Conservation (phyloP, 1,140 invertebrate species). For the Odontomachus brunneus region DNA sequence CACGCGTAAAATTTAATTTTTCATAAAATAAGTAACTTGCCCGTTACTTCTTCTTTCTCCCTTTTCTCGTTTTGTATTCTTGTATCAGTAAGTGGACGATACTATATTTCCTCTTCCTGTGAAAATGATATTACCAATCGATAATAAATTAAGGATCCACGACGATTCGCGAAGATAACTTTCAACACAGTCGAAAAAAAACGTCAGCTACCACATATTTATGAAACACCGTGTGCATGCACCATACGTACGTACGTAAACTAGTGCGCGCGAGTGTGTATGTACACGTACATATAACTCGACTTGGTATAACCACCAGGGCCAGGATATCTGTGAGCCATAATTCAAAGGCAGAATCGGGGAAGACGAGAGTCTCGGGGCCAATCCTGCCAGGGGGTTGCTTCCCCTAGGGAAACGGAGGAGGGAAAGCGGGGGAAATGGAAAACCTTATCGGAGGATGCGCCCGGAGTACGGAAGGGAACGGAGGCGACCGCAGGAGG, state of each 20-base stretch:
- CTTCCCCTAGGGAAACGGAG: conserved; percentile 30
- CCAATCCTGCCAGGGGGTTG: conserved; percentile 54
- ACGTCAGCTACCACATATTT: conserved; percentile 31
- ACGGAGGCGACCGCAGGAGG: conserved; percentile 42
- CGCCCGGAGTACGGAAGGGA: conserved; percentile 52
- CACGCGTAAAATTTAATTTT: no score
- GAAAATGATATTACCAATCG: neutral
- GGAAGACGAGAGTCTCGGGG: conserved; percentile 66
- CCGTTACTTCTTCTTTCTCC: no score
- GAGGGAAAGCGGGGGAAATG: conserved; percentile 67
- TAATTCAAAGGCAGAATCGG: conserved; percentile 70
- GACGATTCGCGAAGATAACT: neutral
- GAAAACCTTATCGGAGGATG: conserved; percentile 75
- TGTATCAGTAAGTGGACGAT: no score
- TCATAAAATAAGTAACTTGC: no score
- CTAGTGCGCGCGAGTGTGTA: neutral
- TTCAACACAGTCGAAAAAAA: conserved; percentile 9
- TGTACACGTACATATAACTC: conserved; percentile 30
- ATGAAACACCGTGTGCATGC: conserved; percentile 48
- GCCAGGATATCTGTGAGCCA: conserved; percentile 65
- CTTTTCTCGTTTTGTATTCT: no score
- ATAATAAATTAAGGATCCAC: conserved; percentile 1
- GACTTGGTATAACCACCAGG: conserved; percentile 64
- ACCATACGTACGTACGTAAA: no score
- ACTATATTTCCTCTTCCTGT: no score